These are phyloP conservation scores for Mesembrinibis cayennensis DNA, from an alignment of 2,113 vertebrate genomes.

Conservation along the genomic window DNA sequence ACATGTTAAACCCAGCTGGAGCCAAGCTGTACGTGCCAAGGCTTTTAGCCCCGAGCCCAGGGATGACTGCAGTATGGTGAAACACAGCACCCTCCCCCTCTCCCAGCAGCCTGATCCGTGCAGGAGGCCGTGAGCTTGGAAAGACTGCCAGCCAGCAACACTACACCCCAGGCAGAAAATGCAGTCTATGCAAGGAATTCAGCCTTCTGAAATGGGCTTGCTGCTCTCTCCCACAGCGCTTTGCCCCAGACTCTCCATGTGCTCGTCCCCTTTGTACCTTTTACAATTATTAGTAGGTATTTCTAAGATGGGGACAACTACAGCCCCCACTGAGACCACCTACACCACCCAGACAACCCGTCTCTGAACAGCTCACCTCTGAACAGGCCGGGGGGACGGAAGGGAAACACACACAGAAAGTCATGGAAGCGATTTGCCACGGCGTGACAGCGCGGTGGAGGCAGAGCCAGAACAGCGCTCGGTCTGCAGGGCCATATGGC, in stretches of 20 bases:
- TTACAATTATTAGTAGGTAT: neutral
- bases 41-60: neutral
- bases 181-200: conserved; percentile 55
- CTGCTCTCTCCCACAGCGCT: conserved; percentile 38
- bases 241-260: neutral
- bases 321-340: neutral
- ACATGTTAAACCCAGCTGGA: conserved; percentile 32
- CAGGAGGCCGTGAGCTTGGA: conserved; percentile 34
- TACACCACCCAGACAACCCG: accelerated
- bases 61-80: neutral
- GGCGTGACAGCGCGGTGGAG: accelerated
- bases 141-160: conserved; percentile 58
- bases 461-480: neutral
- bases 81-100: conserved; percentile 26
- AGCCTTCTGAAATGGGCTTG: conserved; percentile 8
- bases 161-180: conserved; percentile 67
- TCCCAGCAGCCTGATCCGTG: neutral
- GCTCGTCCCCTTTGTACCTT: neutral
- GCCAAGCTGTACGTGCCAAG: neutral
- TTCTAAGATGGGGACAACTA: neutral
- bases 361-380: neutral
- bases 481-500: neutral
- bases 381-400: accelerated
- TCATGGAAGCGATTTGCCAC: neutral
- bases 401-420: neutral